Evolutionary conservation across 2,888 invertebrate species (phyloP), one percentile per base, ranked within the genome.

Genomic region (Oscheius sp.): DNA sequence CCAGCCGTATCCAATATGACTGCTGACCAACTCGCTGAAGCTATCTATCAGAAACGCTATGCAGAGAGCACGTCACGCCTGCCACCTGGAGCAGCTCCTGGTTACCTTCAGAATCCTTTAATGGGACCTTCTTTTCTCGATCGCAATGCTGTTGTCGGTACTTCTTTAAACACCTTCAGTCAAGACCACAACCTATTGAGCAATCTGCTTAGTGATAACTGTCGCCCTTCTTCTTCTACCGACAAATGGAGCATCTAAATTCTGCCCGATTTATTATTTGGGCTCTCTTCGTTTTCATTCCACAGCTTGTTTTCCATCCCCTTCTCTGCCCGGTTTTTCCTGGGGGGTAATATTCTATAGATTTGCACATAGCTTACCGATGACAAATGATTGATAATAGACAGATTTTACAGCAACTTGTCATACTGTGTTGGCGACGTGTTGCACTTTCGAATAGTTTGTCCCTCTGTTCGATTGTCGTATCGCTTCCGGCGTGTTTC

Each of bases 21-120:
- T 36, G 51, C 64, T 28, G 64, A 64, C 8, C 51, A 50, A 8
- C 26, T 64, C 28, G 38, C 38, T 32, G 64, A 64, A 2, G 41
- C 50, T 26, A 50, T 64, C 24, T 17, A 14, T 17, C 67, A 67
- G 33, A 64, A 64, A 17, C 57, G 47, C 17, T 47, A 30, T 26
- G 17, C 41, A 24, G 63, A 41, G 22, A 24, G 33, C 22, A n/a
- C n/a, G n/a, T 36, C 33, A 5, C 47, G 71, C 4, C 54, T 71
- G n/a, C 71, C 71, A 24, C 71, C 71, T 3, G 71, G 71, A 5
- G 67, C 71, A 0, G 71, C 71, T 32, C 71, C 71, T 9, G 71
- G 71, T 14, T 71, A 71, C 33, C 17, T 57, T 33, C 45, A 50
- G 24, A 67, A 67, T 22, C 70, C 70, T 2, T 22, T 70, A 17